Evolutionary conservation across 2,797 vertebrate genomes (phyloP), one percentile per base, ranked within the genome.

Genomic region (Pangasius mekongensis): DNA sequence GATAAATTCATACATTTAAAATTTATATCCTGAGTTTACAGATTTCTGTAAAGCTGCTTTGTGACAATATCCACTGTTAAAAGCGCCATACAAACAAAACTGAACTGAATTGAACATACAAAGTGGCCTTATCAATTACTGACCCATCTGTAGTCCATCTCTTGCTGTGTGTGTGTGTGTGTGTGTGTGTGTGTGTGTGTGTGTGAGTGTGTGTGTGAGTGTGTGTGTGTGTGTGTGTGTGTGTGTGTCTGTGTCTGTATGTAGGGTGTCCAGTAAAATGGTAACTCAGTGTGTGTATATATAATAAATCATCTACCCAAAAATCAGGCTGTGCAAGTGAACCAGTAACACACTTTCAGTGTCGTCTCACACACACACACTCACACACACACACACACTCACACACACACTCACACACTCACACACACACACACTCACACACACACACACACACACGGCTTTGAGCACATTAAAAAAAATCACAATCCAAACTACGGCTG

Each of bases 301-400:
- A 54, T 30, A 33, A 67, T 6, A 27, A 66, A 36, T 69, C 64
- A 56, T 30, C 22, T 39, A 18, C 22, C 24, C 24, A 30, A 73
- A 73, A 74, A 52, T 0, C 16, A 87, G 81, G 67, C 6, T 60
- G 39, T 39, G 5, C 24, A 73, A 74, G 54, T 33, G 58, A 83
- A 33, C 36, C 27, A 64, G 49, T 86, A 56, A 85, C 36, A 85
- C 86, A 87, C 54, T 85, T 80, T 83, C 4, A 60, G 27, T 62
- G 0, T 62, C 10, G 0, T 39, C 7, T 30, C 49, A 1, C 47
- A 1, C 47, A 9, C 9, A 1, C 9, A 9, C 69, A 18, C 67
- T 3, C 67, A 2, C 71, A 5, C 73, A 3, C 71, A 0, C 73
- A 0, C 24, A 76, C 73, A 76, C 73, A 49, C 73, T 0, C 73